Conservation (phyloP, 2,113 vertebrate species). For the Ceyx margarethae region DNA sequence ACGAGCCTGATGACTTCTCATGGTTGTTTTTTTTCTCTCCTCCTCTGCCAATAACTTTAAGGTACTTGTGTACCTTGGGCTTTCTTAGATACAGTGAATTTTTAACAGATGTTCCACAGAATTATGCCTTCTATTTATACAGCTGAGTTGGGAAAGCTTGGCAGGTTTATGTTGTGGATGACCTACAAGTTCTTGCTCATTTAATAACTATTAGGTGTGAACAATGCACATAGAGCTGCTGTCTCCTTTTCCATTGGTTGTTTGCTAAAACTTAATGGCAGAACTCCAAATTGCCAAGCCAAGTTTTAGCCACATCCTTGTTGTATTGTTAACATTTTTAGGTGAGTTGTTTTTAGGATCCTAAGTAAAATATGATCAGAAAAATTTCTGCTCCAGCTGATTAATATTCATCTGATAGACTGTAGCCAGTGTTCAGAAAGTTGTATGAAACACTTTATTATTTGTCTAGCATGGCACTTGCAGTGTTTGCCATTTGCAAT, state of each 20-base stretch:
- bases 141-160: constrained; percentile 35
- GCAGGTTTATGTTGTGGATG: background rate
- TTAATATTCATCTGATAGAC: background rate
- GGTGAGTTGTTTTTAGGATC: background rate
- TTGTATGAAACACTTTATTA: background rate
- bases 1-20: background rate
- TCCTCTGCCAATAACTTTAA: constrained; percentile 6
- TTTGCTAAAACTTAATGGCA: background rate
- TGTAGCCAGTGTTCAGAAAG: background rate
- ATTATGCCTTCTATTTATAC: constrained; percentile 36
- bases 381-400: background rate
- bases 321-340: constrained; percentile 8
- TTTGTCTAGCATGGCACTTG: background rate
- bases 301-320: constrained; percentile 23
- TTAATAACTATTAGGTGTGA: constrained; percentile 50
- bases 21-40: background rate
- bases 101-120: constrained; percentile 45
- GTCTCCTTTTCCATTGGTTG: background rate
- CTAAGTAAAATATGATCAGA: background rate
- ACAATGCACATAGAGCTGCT: background rate
- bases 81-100: constrained; percentile 32
- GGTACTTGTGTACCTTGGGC: constrained; percentile 9
- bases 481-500: background rate
- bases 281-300: background rate
- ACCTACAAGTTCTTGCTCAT: constrained; percentile 34